These are phyloP conservation scores for Drosophila kohkoa DNA, from an alignment of 1,140 invertebrate species.

Conservation along the genomic window DNA sequence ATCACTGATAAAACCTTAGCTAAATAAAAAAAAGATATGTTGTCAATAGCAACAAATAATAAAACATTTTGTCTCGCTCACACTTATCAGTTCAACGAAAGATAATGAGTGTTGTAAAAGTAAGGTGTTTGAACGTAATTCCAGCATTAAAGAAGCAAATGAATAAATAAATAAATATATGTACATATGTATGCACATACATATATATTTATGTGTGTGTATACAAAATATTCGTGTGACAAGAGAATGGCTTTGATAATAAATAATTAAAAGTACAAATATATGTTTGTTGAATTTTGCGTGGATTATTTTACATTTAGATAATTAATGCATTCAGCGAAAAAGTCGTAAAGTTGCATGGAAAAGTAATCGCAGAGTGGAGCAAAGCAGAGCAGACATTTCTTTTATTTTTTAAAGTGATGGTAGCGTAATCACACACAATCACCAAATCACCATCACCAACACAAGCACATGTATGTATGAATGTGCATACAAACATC, in stretches of 20 bases:
- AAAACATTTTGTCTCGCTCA: conserved; percentile 8
- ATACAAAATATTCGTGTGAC: neutral
- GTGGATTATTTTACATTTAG: neutral
- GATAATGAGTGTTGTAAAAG: conserved; percentile 14
- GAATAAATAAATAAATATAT: neutral
- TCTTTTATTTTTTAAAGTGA: conserved; percentile 59
- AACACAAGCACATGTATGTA: conserved; percentile 24
- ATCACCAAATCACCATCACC: conserved; percentile 30
- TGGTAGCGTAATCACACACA: conserved; percentile 71
- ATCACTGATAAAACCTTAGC: neutral
- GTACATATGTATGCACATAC: neutral
- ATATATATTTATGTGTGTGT: neutral
- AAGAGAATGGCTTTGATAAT: neutral
- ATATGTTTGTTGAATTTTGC: neutral
- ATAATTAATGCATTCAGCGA: conserved; percentile 3
- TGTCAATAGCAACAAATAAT: conserved; percentile 10
- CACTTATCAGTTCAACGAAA: neutral
- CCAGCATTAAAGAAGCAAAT: conserved; percentile 7
- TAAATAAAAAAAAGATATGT: neutral
- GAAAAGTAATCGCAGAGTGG: conserved; percentile 23
- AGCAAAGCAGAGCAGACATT: conserved; percentile 39
- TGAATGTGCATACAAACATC: conserved; percentile 19
- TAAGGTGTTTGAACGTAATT: conserved; percentile 8
- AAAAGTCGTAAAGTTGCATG: conserved; percentile 9
- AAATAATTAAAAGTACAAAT: neutral